Percentiles rank a stretch among this genome's conserved stretches.
Evolutionary conservation across 2,113 vertebrate genomes (phyloP).

Genomic region (Boleophthalmus pectinirostris): DNA sequence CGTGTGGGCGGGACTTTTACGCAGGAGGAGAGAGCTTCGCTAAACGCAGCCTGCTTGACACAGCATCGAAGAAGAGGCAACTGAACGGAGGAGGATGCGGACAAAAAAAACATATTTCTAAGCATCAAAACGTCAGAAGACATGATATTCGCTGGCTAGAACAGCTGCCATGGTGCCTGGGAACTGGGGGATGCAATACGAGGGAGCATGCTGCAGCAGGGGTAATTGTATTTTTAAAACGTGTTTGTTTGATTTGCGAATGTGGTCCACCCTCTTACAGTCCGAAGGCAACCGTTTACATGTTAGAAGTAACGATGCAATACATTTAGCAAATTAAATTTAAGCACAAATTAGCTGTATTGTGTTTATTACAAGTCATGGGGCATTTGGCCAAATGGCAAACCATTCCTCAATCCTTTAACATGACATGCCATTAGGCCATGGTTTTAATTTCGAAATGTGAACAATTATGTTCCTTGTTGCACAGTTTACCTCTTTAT

Average conservation of each 20-base stretch:
- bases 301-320: not conserved
- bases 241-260: constrained; percentile 17
- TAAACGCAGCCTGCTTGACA: constrained; percentile 34
- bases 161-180: not conserved
- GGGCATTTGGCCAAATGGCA: not conserved
- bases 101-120: constrained; percentile 6
- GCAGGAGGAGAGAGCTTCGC: constrained; percentile 33
- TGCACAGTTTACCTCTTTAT: constrained; percentile 6
- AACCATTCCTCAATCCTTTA: constrained; percentile 45
- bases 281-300: not conserved
- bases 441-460: not conserved
- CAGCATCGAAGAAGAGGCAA: constrained; percentile 28
- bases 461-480: not conserved
- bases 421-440: not conserved
- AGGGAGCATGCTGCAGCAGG: constrained; percentile 38
- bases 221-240: constrained; percentile 47
- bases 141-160: constrained; percentile 11
- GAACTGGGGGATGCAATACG: constrained; percentile 11
- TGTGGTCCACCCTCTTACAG: constrained; percentile 51
- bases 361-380: not conserved
- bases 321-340: constrained; percentile 46
- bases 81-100: constrained; percentile 9
- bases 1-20: constrained; percentile 69
- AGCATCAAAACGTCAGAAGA: constrained; percentile 31
- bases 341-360: constrained; percentile 8